Evolutionary conservation across 2,888 invertebrate species (phyloP), one percentile per base, ranked within the genome.

Genomic region (Watsonalla binaria): DNA sequence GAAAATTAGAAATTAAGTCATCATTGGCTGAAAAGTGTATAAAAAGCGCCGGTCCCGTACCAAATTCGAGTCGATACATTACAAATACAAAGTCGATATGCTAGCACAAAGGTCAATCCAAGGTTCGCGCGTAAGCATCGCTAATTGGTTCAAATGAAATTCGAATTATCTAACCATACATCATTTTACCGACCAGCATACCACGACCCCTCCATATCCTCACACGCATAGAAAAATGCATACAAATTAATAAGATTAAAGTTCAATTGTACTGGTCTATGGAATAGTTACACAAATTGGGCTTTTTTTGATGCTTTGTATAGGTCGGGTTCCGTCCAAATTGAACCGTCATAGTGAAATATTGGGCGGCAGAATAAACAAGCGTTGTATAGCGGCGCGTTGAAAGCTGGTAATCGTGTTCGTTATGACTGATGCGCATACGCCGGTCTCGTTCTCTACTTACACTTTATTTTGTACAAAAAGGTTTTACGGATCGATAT

Each of bases 121-220:
- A 80, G 74, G 81, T 82, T 82, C 76, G 81, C 84, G 73, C 74
- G 88, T 89, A 89, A 90, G 86, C 90, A 84, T 86, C 75, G 74
- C 88, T 90, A 90, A 89, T 90, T 89, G 88, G 89, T 85, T 79
- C 80, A 82, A 85, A 87, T 89, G 81, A 86, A 86, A 88, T 78
- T 81, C 68, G 74, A 84, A 85, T 89, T 80, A 87, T 76, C 77
- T 70, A 75, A 72, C 68, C 72, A 78, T 73, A 80, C 74, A 74
- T 72, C 72, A 70, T 56, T 58, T 52, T 60, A 59, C 55, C 56
- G 57, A 66, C 84, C 80, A 80, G 33, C 51, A 24, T 68, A 71
- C 50, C 15, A 34, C 53, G 80, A 74, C 45, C 76, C 51, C 46
- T 51, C 45, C 48, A 49, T 48, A 51, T 9, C 47, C 15, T 6